Conservation (phyloP, 1,140 invertebrate species). For the roundworm (Caenorhabditis elegans) region WBcel235 BX284605.5:10429501-10430000, state of each 20-base stretch:
- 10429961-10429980: conserved; percentile 54
- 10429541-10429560: conserved; percentile 76
- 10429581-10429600: conserved; percentile 61
- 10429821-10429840: conserved; percentile 68
- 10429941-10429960: conserved; percentile 66
- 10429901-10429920: conserved; percentile 69
- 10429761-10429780: conserved; percentile 59
- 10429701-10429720: conserved; percentile 63
- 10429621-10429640: conserved; percentile 63
- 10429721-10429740: conserved; percentile 60
- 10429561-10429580: conserved; percentile 74
- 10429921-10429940: conserved; percentile 68
- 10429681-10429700: conserved; percentile 52
- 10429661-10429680: conserved; percentile 61
- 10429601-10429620: conserved; percentile 65
- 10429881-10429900: conserved; percentile 70
- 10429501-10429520: conserved; percentile 81
- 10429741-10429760: conserved; percentile 60
- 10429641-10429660: conserved; percentile 64
- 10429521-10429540: conserved; percentile 75
- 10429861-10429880: conserved; percentile 68
- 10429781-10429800: conserved; percentile 48
- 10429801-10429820: not conserved
- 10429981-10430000: conserved; percentile 31
- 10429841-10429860: conserved; percentile 66